Base-by-base conservation (phyloP, 1,140 invertebrate species). In the Diachasma alloeum region DNA sequence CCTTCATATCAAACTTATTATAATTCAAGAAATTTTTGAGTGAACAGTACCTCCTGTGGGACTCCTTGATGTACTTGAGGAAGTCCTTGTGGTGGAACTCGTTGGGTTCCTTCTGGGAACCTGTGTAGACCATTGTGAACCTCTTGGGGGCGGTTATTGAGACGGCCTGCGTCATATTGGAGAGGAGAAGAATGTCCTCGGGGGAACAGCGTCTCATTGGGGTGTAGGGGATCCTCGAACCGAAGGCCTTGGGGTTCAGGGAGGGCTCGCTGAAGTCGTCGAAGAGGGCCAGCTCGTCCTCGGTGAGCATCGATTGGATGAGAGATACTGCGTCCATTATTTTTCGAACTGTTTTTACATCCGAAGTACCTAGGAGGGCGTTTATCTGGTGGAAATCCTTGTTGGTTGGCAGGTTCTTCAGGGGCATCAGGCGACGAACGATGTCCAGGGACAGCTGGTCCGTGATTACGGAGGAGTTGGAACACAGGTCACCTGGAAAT, bases 51-150 rank as follows among this genome's bases (percentile, higher is more conserved):
- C 84, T 85, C 69, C 81, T 79, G 79, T 91, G 91, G 72, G 88
- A 90, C 74, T 90, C 86, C 79, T 92, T 92, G 5, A 94, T 87
- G 83, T 91, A 88, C 37, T 90, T 88, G 81, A 91, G 87, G 24
- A 94, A 85, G 89, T 90, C 91, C 17, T 82, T 76, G 87, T 90
- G 92, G 56, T 91, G 90, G 82, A 91, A 93, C 92, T 93, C 88
- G 59, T 91, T 89, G 26, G 85, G 83, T 82, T 91, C 83, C 59
- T 84, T 80, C 59, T 74, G 0, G 24, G 73, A 56, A 48, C 17
- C 74, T 17, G 72, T 77, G 37, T 85, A 78, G 53, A 82, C 78
- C 83, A 84, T 87, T 15, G 83, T 81, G 79, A 87, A 86, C 69
- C 83, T 77, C 53, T 78, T 80, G 56, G 81, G 78, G 17, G 71